Evolutionary conservation across 2,797 vertebrate species (phyloP).

Genomic region (Cirrhinus molitorella): DNA sequence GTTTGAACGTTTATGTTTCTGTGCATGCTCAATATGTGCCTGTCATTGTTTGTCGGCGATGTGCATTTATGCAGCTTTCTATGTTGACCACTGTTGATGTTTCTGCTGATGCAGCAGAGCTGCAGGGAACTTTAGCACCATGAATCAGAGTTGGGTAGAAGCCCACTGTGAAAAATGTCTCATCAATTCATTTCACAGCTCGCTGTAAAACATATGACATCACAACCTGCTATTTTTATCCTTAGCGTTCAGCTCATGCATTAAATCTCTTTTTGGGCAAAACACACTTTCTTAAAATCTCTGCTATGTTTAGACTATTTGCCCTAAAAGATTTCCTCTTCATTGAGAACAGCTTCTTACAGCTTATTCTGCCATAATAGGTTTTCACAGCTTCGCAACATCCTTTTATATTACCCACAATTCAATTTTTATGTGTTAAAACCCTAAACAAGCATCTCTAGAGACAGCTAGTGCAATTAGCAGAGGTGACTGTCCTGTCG

Average conservation of each 20-base stretch:
- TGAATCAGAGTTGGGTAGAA: conserved; percentile 47
- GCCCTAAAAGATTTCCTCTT: conserved; percentile 18
- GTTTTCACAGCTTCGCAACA: conserved; percentile 18
- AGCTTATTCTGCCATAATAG: conserved; percentile 28
- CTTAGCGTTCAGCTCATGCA: conserved; percentile 17
- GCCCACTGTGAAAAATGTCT: conserved; percentile 58
- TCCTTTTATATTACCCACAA: conserved; percentile 13
- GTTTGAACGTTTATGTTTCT: neutral
- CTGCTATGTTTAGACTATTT: conserved; percentile 1
- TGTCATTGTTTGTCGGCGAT: conserved; percentile 28
- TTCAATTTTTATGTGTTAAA: neutral
- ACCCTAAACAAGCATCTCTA: conserved; percentile 28
- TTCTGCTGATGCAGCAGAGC: conserved; percentile 46
- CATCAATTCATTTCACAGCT: conserved; percentile 58
- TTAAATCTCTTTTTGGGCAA: conserved; percentile 46
- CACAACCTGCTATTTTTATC: conserved; percentile 56
- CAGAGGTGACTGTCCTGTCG: conserved; percentile 32
- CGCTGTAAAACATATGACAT: conserved; percentile 47
- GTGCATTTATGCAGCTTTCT: conserved; percentile 22
- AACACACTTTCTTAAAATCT: conserved; percentile 19
- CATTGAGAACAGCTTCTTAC: neutral
- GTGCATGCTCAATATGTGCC: neutral
- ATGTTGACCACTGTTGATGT: conserved; percentile 37
- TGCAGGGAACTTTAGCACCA: conserved; percentile 47
- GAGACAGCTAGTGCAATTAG: conserved; percentile 33